Evolutionary conservation across 2,113 vertebrate genomes (phyloP), one percentile per base, ranked within the genome.

Genomic region (Cyprinodon tularosa): DNA sequence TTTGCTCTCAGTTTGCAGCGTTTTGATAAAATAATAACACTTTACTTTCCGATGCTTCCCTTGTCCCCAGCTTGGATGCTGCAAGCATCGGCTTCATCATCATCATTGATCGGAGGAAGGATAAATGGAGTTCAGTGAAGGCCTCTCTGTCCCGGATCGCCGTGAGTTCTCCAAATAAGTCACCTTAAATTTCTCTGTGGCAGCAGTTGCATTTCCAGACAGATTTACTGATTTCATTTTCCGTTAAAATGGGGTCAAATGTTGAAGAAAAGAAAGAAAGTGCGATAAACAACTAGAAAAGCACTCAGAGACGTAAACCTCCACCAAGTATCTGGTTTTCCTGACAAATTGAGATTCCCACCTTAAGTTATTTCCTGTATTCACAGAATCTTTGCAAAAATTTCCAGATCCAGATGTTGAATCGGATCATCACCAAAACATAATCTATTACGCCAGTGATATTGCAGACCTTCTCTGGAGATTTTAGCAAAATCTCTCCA

Each of bases 51-150:
- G 0, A 37, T 29, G 20, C 68, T 4, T 53, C 71, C 69, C 68
- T 86, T 50, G 76, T 90, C 86, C 94, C 60, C 90, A 99, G 97
- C 87, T 89, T 96, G 92, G 97, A 98, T 84, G 96, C 97, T 85
- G 97, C 97, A 87, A 97, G 96, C 89, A 97, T 98, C 0, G 97
- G 97, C 53, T 99, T 99, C 86, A 66, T 99, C 81, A 96, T 98
- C 82, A 93, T 98, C 78, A 97, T 99, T 1, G 97, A 98, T 94
- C 94, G 97, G 64, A 89, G 97, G 72, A 95, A 96, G 88, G 97
- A 98, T 95, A 98, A 96, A 93, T 98, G 97, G 97, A 98, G 95
- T 39, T 94, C 97, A 3, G 94, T 98, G 44, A 98, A 98, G 86
- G 95, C 96, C 42, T 97, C 97, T 38, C 92, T 99, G 62, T 94